Evolutionary conservation across 2,113 vertebrate genomes (phyloP), one percentile per base, ranked within the genome.

Genomic region (Planiliza haematocheilus): DNA sequence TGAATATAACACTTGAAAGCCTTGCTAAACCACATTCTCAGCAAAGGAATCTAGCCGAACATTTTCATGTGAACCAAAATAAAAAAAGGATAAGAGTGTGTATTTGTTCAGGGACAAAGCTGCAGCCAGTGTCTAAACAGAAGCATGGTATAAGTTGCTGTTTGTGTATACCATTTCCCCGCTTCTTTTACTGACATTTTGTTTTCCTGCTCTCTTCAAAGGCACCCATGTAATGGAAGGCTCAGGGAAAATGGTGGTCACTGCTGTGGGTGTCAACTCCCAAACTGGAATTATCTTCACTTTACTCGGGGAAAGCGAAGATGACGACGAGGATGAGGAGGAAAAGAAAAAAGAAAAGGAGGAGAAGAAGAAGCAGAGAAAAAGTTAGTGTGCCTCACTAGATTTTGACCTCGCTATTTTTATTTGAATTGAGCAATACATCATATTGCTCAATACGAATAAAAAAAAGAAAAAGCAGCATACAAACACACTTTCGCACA

Each of bases 201-300:
- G 46, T 72, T 81, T 69, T 77, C 65, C 34, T 69, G 65, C n/a
- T 70, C 71, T 88, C 41, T 90, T 83, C 83, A 18, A 73, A 99
- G 98, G 98, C 88, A 99, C 98, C 71, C 97, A 99, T 85, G 97
- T 99, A 83, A 99, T 99, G 97, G 98, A 99, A 93, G 97, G 98
- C 87, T 99, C 97, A 90, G 97, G 97, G 92, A 97, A 97, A 95
- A 98, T 99, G 96, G 89, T 99, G 46, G 97, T 99, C 85, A 99
- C 97, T 77, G 98, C 97, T 81, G 95, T 99, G 64, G 98, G 98
- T 81, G 91, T 98, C 68, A 99, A 99, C 91, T 99, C 98, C 76
- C 98, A 99, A 93, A 99, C 97, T 95, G 98, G 98, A 95, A 99
- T 99, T 86, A 99, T 99, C 88, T 98, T 98, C 89, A 98, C 97